phyloP scores from a whole-genome alignment of 2,113 vertebrate genomes.

The Takifugu flavidus region DNA sequence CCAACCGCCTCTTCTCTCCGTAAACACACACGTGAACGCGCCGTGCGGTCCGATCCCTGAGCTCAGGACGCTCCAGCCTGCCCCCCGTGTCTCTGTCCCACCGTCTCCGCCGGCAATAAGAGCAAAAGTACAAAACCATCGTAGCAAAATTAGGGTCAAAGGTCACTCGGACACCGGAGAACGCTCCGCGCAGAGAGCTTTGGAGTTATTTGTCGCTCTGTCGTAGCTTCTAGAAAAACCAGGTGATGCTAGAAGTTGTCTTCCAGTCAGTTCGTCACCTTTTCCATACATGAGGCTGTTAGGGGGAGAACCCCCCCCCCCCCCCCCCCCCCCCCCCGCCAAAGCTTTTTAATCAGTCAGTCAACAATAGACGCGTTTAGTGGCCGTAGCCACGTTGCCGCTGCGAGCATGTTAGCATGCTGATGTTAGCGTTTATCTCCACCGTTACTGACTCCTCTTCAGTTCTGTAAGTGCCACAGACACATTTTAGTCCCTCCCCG shows the following conservation, averaged over 20 bases:
- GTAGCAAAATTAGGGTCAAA: neutral
- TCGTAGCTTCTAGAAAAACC: neutral
- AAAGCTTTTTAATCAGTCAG: no score
- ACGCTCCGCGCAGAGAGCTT: neutral
- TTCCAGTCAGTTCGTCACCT: no score
- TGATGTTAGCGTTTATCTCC: neutral
- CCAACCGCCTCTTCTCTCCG: neutral
- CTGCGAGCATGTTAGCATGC: neutral
- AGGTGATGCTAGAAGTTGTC: no score
- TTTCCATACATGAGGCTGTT: no score
- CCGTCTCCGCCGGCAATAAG: conserved; percentile 36
- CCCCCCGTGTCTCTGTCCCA: conserved; percentile 19
- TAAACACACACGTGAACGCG: conserved; percentile 5
- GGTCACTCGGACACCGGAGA: neutral
- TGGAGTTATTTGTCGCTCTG: neutral
- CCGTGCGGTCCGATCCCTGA: no score
- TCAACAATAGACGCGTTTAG: no score
- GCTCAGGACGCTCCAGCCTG: neutral
- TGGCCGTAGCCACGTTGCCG: neutral
- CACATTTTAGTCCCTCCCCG: no score
- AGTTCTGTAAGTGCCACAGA: no score
- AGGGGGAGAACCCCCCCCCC: no score
- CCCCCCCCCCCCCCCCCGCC: no score
- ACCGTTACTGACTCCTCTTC: no score
- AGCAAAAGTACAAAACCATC: neutral